Evolutionary conservation across 1,140 invertebrate genomes (phyloP).

Genomic region (Spodoptera frugiperda): DNA sequence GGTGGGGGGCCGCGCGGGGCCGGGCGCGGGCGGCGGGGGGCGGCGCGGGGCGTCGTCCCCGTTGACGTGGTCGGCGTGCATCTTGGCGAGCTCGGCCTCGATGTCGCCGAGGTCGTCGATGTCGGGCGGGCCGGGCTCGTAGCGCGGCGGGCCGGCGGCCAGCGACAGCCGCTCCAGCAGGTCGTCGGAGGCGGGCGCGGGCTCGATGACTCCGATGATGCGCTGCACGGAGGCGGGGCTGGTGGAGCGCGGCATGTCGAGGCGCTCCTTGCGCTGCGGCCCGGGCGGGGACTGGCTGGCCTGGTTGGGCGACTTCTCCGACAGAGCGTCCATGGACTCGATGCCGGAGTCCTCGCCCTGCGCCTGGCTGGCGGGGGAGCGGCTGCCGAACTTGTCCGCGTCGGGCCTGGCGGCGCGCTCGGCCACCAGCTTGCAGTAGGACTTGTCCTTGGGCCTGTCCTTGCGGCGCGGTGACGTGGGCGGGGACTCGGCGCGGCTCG

Average conservation of each 20-base stretch:
- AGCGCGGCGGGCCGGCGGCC: slow-evolving; percentile 65
- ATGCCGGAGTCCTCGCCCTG: slow-evolving; percentile 96
- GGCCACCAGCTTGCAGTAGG: slow-evolving; percentile 85
- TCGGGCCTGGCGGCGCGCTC: slow-evolving; percentile 74
- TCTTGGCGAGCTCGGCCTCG: slow-evolving; percentile 89
- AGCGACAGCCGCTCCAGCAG: slow-evolving; percentile 69
- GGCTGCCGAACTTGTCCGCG: slow-evolving; percentile 75
- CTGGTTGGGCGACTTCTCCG: slow-evolving; percentile 96
- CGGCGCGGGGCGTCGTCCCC: slow-evolving; percentile 70
- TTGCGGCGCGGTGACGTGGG: slow-evolving; percentile 76
- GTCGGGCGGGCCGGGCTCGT: slow-evolving; percentile 76
- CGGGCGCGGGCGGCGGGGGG: slow-evolving; percentile 37
- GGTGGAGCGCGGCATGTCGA: slow-evolving; percentile 78
- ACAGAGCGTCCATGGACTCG: slow-evolving; percentile 96
- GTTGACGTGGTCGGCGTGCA: slow-evolving; percentile 87
- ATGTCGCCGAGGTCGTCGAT: slow-evolving; percentile 88
- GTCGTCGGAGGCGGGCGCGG: slow-evolving; percentile 70
- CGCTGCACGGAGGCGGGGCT: slow-evolving; percentile 76
- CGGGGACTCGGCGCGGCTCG: slow-evolving; percentile 65
- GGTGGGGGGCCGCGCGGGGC: not conserved
- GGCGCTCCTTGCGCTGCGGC: slow-evolving; percentile 76
- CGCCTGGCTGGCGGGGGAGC: slow-evolving; percentile 86
- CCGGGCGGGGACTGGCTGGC: slow-evolving; percentile 88
- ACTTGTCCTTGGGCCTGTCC: slow-evolving; percentile 86
- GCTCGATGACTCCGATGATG: slow-evolving; percentile 76